A percentile compares a stretch with the other conserved stretches of the same genome.
Evolutionary conservation across 92 coral and sea anemone species (phyloP).

Genomic region (Muricea muricata): DNA sequence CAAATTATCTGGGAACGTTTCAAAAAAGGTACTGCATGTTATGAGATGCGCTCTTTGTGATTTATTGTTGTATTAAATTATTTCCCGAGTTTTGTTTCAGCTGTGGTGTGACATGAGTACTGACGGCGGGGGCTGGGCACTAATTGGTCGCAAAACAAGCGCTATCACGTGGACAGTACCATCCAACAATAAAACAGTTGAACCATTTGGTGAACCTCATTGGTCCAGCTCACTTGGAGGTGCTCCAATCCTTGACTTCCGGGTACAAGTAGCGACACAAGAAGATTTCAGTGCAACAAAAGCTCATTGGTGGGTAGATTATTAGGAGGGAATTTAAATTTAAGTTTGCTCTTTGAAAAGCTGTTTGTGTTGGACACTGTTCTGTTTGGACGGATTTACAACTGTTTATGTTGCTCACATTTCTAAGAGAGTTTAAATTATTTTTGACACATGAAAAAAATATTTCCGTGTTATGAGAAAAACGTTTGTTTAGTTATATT

Average conservation of each 20-base stretch:
- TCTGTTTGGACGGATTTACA: neutral
- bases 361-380: neutral
- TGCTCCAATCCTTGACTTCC: neutral
- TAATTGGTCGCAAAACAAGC: neutral
- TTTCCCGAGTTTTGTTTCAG: neutral
- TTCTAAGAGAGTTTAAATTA: neutral
- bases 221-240: neutral
- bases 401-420: neutral
- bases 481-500: neutral
- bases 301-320: neutral
- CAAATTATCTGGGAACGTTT: neutral
- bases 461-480: neutral
- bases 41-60: neutral
- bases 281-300: neutral
- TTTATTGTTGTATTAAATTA: too few species aligned
- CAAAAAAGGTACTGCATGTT: neutral
- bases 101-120: neutral
- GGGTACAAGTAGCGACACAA: neutral
- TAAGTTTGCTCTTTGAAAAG: neutral
- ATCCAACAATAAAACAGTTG: neutral
- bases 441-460: too few species aligned
- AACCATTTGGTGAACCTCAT: constrained; percentile 2
- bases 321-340: too few species aligned
- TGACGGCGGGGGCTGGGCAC: neutral
- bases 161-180: neutral